phyloP scores from a whole-genome alignment of 2,797 vertebrate genomes.

The Oryzias sinensis region DNA sequence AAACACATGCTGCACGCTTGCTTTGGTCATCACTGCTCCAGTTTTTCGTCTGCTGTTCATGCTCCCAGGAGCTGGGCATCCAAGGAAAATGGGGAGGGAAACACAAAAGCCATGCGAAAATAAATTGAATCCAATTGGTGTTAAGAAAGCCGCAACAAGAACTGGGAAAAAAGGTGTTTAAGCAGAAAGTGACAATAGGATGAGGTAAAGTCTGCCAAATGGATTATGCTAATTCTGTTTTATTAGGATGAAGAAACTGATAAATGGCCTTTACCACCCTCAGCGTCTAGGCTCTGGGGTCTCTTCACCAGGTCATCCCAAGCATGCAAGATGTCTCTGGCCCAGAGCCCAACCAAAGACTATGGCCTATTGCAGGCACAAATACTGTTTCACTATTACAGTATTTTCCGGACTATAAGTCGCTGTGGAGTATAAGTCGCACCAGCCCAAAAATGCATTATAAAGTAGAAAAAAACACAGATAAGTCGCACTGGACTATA shows the following conservation, averaged over 20 bases:
- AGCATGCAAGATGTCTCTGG: no score
- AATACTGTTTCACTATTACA: no score
- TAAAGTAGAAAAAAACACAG: no score
- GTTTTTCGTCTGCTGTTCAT: constrained; percentile 32
- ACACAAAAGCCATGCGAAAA: constrained; percentile 52
- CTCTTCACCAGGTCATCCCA: no score
- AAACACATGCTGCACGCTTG: constrained; percentile 20
- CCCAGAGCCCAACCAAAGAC: no score
- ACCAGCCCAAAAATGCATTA: no score
- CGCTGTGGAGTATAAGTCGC: no score
- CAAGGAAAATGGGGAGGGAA: constrained; percentile 18
- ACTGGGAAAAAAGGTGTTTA: constrained; percentile 19
- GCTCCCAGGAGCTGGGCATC: constrained; percentile 36
- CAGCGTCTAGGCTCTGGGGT: no score
- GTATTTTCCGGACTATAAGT: no score
- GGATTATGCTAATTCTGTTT: constrained; percentile 44
- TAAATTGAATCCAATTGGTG: constrained; percentile 50
- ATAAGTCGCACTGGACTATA: no score
- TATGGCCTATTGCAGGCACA: no score
- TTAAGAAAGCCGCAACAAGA: constrained; percentile 44
- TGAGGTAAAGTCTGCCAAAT: constrained; percentile 42
- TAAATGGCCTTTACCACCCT: constrained; percentile 40
- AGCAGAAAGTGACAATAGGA: constrained; percentile 33
- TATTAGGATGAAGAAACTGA: constrained; percentile 51
- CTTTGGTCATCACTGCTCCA: constrained; percentile 46